phyloP scores from a whole-genome alignment of 2,888 invertebrate species.

The Sarcophaga variegata region DNA sequence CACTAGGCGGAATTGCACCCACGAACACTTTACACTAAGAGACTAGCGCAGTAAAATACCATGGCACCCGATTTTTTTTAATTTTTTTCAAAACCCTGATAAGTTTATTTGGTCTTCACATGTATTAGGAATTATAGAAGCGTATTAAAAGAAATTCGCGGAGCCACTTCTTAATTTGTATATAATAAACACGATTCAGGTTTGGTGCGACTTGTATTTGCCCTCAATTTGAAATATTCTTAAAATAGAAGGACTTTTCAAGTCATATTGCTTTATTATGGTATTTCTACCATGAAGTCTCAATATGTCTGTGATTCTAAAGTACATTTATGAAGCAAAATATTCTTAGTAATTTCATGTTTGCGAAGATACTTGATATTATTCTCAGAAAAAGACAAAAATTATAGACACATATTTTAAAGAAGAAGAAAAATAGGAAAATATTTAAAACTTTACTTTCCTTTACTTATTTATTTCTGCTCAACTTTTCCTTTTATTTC shows the following conservation, averaged over 20 bases:
- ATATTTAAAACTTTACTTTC: conserved; percentile 56
- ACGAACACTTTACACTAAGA: too few relatives aligned
- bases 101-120: too few relatives aligned
- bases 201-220: too few relatives aligned
- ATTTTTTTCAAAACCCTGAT: too few relatives aligned
- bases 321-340: conserved; percentile 30
- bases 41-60: too few relatives aligned
- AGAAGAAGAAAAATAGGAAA: conserved; percentile 17
- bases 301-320: not conserved
- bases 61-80: too few relatives aligned
- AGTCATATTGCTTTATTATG: not conserved
- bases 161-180: too few relatives aligned
- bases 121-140: too few relatives aligned
- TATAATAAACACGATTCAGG: too few relatives aligned
- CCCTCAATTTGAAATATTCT: not conserved
- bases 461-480: not conserved
- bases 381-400: conserved; percentile 13
- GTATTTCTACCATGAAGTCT: not conserved
- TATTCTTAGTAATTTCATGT: conserved; percentile 58
- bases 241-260: not conserved
- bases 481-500: conserved; percentile 1
- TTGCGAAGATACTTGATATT: conserved; percentile 41
- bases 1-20: too few relatives aligned
- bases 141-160: too few relatives aligned
- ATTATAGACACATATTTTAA: conserved; percentile 9